Evolutionary conservation across 1,140 invertebrate genomes (phyloP), one percentile per base, ranked within the genome.

Genomic region (Octopus sinensis): DNA sequence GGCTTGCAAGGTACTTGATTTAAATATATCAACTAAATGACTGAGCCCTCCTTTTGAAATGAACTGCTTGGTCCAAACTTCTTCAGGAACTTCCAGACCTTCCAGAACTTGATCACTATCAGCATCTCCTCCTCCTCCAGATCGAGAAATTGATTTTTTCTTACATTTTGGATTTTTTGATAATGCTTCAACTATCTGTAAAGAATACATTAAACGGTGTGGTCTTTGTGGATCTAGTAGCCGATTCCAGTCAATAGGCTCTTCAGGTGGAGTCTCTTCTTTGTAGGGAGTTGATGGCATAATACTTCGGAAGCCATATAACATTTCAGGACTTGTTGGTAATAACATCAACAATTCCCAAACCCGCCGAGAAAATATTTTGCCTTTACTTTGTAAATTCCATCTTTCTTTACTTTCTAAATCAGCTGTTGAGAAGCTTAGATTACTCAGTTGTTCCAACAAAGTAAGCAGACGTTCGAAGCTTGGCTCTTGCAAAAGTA

Each of bases 271-370:
- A 23, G 13, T 43, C 6, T 30, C 12, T 77, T 77, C 17, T 6
- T 81, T 79, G 81, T 79, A 78, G 71, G 86, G 86, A 82, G 86
- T 80, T 81, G 84, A 84, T n/a, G 68, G 80, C 30, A 88, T 82
- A 75, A 90, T 86, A 79, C 86, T 87, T 71, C 95, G 94, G 85
- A 98, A 97, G 6, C 95, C 95, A 90, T 95, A 93, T 12, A 97
- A 89, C 53, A 97, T 92, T 3, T 94, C 94, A 0, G 95, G 95
- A 91, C 95, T 97, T 0, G 97, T 96, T 0, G 97, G 96, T 30
- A 98, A 91, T 73, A 97, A 92, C 88, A 96, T 96, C 4, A 98
- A 91, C 51, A 98, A 96, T 84, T 98, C 96, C 97, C 97, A 98
- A 0, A 98, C 90, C 79, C 88, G 88, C 6, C 96, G 92, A 0